phyloP scores from a whole-genome alignment of 1,140 invertebrate genomes.

The Helicoverpa armigera region DNA sequence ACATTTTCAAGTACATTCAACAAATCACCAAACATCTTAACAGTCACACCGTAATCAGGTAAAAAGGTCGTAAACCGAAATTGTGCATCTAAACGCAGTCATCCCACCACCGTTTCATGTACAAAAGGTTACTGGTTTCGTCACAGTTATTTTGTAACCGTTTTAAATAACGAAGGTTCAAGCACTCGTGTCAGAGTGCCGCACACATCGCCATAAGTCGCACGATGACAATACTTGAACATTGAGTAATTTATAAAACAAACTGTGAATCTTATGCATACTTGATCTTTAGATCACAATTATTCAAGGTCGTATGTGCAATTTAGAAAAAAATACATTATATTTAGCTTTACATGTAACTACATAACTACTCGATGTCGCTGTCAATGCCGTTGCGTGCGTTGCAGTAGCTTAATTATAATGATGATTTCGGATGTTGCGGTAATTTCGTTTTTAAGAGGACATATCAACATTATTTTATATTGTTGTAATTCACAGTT shows the following conservation, averaged over 20 bases:
- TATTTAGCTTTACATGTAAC: constrained; percentile 10
- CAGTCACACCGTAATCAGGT: constrained; percentile 5
- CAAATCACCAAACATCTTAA: neutral
- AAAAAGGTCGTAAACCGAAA: constrained; percentile 38
- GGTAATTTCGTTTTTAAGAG: constrained; percentile 2
- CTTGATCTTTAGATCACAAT: constrained; percentile 3
- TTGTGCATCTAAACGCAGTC: constrained; percentile 33
- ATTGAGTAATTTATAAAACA: constrained; percentile 42
- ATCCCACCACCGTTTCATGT: constrained; percentile 20
- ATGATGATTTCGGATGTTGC: constrained; percentile 6
- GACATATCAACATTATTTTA: neutral
- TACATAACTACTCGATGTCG: neutral
- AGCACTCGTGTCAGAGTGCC: constrained; percentile 38
- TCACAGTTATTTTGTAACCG: constrained; percentile 49
- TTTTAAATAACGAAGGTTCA: constrained; percentile 50
- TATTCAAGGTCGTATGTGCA: constrained; percentile 29
- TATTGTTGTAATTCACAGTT: too few relatives aligned
- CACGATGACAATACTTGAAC: constrained; percentile 37
- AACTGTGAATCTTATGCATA: constrained; percentile 39
- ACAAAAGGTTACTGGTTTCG: constrained; percentile 43
- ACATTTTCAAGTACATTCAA: neutral
- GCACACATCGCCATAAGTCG: constrained; percentile 29
- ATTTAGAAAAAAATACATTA: constrained; percentile 34
- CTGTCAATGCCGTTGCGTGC: neutral
- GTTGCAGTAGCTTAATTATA: neutral